Percentiles rank a stretch among this genome's conserved stretches.
Evolutionary conservation across 2,888 invertebrate genomes (phyloP).

Genomic region (Acleris holmiana): DNA sequence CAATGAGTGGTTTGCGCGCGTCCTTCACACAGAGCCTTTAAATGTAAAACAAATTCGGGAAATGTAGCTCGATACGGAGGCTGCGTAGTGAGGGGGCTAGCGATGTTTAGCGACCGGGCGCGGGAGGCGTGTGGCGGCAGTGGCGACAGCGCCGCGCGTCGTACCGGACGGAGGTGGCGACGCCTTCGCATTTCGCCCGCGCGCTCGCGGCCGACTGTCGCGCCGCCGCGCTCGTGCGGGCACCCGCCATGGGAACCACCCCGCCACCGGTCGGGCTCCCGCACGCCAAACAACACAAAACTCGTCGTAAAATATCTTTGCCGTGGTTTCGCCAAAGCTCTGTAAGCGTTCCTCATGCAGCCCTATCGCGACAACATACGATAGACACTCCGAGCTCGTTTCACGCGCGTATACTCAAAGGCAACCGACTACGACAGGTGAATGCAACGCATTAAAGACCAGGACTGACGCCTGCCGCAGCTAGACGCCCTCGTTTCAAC

Average conservation of each 20-base stretch:
- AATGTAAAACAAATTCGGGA: constrained; percentile 62
- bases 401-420: constrained; percentile 89
- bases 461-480: constrained; percentile 38
- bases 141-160: constrained; percentile 44
- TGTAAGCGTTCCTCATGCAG: constrained; percentile 88
- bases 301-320: constrained; percentile 93
- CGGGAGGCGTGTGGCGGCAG: constrained; percentile 55
- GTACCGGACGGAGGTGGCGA: constrained; percentile 59
- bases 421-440: constrained; percentile 85
- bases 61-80: constrained; percentile 81
- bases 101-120: constrained; percentile 52
- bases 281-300: constrained; percentile 85
- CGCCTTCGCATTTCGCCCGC: constrained; percentile 58
- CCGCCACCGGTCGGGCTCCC: constrained; percentile 55
- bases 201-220: constrained; percentile 53
- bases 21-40: constrained; percentile 57
- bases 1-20: constrained; percentile 76
- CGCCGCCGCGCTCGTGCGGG: constrained; percentile 50
- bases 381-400: constrained; percentile 95
- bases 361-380: constrained; percentile 93
- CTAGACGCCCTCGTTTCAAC: constrained; percentile 42
- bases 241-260: constrained; percentile 63
- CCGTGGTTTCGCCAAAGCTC: constrained; percentile 96
- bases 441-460: constrained; percentile 48
- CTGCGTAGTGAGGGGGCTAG: constrained; percentile 74